A percentile compares a stretch with the other conserved stretches of the same genome.
These are phyloP conservation scores for Pyrocephalus nanus DNA, from an alignment of 2,797 vertebrate genomes.

Conservation along the genomic window DNA sequence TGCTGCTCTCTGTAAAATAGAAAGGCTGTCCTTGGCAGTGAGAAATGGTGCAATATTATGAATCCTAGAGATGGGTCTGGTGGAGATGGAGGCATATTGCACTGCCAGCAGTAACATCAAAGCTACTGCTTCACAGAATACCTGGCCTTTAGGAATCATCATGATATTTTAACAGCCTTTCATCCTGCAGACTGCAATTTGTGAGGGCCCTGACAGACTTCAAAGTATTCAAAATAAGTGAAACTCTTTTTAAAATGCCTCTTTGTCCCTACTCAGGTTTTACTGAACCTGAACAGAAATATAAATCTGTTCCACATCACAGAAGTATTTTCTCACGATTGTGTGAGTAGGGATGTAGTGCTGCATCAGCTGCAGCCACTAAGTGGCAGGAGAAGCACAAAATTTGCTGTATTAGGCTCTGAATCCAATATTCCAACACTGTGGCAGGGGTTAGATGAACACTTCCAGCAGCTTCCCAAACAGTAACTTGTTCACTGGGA, in stretches of 20 bases:
- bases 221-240: neutral
- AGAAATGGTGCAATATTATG: neutral
- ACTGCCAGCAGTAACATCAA: neutral
- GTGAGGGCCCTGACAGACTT: neutral
- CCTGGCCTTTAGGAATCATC: neutral
- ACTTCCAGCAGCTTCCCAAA: neutral
- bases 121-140: neutral
- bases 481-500: neutral
- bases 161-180: neutral
- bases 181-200: neutral
- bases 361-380: slow-evolving; percentile 23
- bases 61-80: neutral
- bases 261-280: neutral
- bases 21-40: neutral
- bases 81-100: neutral
- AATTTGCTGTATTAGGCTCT: neutral
- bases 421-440: neutral
- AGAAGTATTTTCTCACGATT: neutral
- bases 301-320: accelerated
- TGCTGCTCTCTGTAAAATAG: neutral
- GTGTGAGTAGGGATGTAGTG: neutral
- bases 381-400: slow-evolving; percentile 42
- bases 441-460: neutral
- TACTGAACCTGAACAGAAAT: neutral
- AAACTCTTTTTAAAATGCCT: neutral